Evolutionary conservation across 2,797 vertebrate genomes (phyloP).

Genomic region (Podarcis lilfordi): DNA sequence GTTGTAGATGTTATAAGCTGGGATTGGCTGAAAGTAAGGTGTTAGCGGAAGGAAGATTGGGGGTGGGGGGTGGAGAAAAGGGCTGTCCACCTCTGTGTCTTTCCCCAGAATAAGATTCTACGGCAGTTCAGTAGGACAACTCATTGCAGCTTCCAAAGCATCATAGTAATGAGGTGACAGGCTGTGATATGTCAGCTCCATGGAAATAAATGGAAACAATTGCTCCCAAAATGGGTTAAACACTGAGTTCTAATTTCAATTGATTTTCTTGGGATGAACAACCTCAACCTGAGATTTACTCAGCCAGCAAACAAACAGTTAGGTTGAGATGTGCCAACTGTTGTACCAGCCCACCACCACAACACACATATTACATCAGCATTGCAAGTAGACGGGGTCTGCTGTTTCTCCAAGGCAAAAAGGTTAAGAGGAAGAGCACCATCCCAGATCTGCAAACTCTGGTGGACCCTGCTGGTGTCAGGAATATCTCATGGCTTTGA

Average conservation of each 20-base stretch:
- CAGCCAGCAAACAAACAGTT: neutral
- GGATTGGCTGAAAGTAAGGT: neutral
- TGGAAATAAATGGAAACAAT: neutral
- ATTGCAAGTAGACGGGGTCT: neutral
- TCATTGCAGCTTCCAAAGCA: neutral
- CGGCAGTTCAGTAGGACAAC: neutral
- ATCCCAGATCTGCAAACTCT: neutral
- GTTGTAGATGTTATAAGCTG: neutral
- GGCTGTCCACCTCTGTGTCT: neutral
- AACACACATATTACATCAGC: neutral
- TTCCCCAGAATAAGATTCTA: neutral
- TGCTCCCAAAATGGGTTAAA: constrained; percentile 4
- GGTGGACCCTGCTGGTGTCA: neutral
- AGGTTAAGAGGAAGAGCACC: neutral
- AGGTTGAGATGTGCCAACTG: neutral
- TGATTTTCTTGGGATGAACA: neutral
- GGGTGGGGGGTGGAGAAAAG: neutral
- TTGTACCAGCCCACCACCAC: neutral
- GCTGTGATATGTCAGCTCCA: neutral
- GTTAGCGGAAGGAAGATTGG: too few species aligned
- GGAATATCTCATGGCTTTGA: neutral
- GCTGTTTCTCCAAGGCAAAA: neutral
- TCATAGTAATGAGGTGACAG: neutral
- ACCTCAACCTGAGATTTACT: constrained; percentile 1
- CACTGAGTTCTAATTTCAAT: neutral